Evolutionary conservation across 2,797 vertebrate species (phyloP).

Genomic region (Champsocephalus gunnari): DNA sequence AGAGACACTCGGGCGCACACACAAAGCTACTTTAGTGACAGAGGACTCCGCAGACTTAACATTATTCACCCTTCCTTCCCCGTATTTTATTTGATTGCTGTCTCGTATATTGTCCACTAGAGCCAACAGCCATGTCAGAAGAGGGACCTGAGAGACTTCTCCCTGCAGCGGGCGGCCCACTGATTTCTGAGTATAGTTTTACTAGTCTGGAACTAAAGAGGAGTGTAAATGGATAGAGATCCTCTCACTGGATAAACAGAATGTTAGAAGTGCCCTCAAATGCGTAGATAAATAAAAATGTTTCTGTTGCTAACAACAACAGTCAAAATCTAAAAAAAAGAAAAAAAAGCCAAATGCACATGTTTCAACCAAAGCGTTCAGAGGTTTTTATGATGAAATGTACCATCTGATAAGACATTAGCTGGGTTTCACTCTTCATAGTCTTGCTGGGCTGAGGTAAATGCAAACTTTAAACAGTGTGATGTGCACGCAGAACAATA

Average conservation of each 20-base stretch:
- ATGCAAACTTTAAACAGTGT: constrained; percentile 60
- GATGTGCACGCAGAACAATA: constrained; percentile 43
- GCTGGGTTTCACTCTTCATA: constrained; percentile 43
- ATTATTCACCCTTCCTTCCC: constrained; percentile 65
- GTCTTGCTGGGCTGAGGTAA: constrained; percentile 44
- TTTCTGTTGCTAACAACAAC: constrained; percentile 67
- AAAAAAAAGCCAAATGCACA: constrained; percentile 82
- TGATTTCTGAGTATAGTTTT: constrained; percentile 66
- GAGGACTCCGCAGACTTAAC: constrained; percentile 68
- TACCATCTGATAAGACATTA: constrained; percentile 51
- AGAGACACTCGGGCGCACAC: constrained; percentile 75
- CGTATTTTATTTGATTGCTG: constrained; percentile 68
- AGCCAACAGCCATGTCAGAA: constrained; percentile 76
- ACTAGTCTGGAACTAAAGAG: constrained; percentile 66
- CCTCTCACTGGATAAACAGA: constrained; percentile 77
- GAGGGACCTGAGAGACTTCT: constrained; percentile 73
- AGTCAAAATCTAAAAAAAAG: constrained; percentile 52
- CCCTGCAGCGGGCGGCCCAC: constrained; percentile 67
- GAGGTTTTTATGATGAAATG: constrained; percentile 70
- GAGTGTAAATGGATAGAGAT: constrained; percentile 60
- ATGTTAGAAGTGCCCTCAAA: constrained; percentile 80
- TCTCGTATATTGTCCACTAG: constrained; percentile 73
- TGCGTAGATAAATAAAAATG: constrained; percentile 67
- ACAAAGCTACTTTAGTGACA: constrained; percentile 77
- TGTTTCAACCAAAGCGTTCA: constrained; percentile 84